A percentile compares a stretch with the other conserved stretches of the same genome.
Conservation (phyloP, 2,888 invertebrate species). For the Ischnura elegans region DNA sequence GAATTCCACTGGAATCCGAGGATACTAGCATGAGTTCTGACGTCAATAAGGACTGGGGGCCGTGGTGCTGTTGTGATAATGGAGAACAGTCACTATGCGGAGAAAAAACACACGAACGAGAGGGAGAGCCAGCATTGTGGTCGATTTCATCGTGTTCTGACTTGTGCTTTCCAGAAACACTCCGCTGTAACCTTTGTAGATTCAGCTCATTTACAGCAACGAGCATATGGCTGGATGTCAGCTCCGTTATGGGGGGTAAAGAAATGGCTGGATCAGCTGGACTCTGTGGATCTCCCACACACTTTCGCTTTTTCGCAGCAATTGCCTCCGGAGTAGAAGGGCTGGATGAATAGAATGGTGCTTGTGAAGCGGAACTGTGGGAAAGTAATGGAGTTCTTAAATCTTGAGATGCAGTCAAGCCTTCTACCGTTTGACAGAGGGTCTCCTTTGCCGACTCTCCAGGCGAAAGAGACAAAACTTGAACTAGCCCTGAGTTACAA, state of each 20-base stretch:
- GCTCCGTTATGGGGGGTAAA: constrained; percentile 28
- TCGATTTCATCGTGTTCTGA: constrained; percentile 19
- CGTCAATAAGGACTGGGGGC: constrained; percentile 21
- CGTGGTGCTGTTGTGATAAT: constrained; percentile 48
- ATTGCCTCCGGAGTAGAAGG: neutral
- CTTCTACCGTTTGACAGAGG: neutral
- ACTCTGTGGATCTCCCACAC: neutral
- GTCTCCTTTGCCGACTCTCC: neutral
- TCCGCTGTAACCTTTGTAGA: constrained; percentile 56
- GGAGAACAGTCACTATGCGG: constrained; percentile 64
- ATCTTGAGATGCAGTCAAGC: constrained; percentile 29
- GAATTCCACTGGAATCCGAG: constrained; percentile 45
- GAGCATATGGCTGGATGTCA: constrained; percentile 55
- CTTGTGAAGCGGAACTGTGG: constrained; percentile 14
- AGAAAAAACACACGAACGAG: constrained; percentile 36
- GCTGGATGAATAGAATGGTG: constrained; percentile 6
- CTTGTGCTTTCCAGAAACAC: constrained; percentile 43
- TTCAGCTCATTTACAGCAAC: constrained; percentile 32
- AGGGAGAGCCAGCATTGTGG: constrained; percentile 22
- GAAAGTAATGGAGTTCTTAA: constrained; percentile 32
- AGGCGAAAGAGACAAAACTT: constrained; percentile 21
- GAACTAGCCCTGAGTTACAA: constrained; percentile 50
- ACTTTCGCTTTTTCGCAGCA: constrained; percentile 24
- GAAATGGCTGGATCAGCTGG: constrained; percentile 33
- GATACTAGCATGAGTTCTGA: constrained; percentile 49